These are phyloP conservation scores for Eupithecia exiguata DNA, from an alignment of 2,888 invertebrate genomes.

Conservation along the genomic window DNA sequence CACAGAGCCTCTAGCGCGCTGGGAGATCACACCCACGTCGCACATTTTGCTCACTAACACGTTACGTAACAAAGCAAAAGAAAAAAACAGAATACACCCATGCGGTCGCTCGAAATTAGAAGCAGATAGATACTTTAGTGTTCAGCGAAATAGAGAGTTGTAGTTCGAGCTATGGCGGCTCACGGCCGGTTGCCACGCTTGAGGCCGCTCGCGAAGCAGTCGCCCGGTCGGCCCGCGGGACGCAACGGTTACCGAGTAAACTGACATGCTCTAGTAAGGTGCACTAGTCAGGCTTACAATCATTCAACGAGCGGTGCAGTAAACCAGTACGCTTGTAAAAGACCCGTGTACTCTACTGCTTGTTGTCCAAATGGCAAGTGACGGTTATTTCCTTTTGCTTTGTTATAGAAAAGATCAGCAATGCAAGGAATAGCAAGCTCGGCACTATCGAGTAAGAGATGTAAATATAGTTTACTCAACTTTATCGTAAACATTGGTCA, in stretches of 20 bases:
- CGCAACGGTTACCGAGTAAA: conserved; percentile 47
- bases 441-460: conserved; percentile 39
- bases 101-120: conserved; percentile 73
- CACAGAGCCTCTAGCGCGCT: conserved; percentile 66
- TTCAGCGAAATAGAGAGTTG: conserved; percentile 64
- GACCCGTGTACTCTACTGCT: conserved; percentile 70
- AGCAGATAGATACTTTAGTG: conserved; percentile 65
- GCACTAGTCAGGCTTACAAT: conserved; percentile 81
- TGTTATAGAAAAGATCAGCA: conserved; percentile 70
- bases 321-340: conserved; percentile 72
- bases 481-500: conserved; percentile 14
- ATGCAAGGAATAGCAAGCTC: conserved; percentile 81
- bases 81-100: conserved; percentile 81
- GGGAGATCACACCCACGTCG: conserved; percentile 69
- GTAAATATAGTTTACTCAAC: conserved; percentile 46
- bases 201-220: conserved; percentile 48
- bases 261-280: conserved; percentile 71
- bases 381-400: conserved; percentile 79
- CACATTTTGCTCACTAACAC: conserved; percentile 73
- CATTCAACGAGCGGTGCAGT: conserved; percentile 82
- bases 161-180: conserved; percentile 62
- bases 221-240: conserved; percentile 55
- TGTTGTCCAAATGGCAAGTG: conserved; percentile 61
- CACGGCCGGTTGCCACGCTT: conserved; percentile 54
- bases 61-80: conserved; percentile 84